Evolutionary conservation across 2,113 vertebrate species (phyloP), one percentile per base, ranked within the genome.

Genomic region (Strix aluco): DNA sequence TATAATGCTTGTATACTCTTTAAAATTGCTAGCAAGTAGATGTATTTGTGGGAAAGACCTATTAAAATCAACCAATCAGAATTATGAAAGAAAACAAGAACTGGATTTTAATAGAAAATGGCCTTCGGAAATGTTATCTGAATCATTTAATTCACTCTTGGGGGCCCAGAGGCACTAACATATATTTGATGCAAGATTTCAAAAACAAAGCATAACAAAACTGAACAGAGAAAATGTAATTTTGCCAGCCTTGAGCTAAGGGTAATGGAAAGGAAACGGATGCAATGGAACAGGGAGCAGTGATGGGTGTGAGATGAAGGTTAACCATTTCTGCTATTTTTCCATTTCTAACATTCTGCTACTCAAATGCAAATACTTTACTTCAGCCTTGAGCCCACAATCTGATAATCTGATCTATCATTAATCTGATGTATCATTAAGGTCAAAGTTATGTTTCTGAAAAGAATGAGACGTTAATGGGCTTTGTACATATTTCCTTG

Each of bases 131-230:
- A 70, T 52, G 30, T 65, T 90, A 77, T 54, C 77, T 81, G 77
- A 71, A 58, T 84, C 49, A 77, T 94, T 90, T 94, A 86, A 82
- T 91, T 93, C 92, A 77, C 81, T 86, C 66, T 77, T 78, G 95
- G 87, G 46, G 46, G 49, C 40, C 61, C 5, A 46, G 18, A 88
- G 67, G 57, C 29, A 58, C 20, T 87, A 81, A 66, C 5, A 13
- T 36, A 10, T 15, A 54, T 78, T 80, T 91, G 59, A 78, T n/a
- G 23, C 55, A 83, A 91, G 75, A 66, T 38, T 86, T 83, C 38
- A 57, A 90, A 90, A 91, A 8, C 21, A 67, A 88, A 79, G 23
- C 34, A n/a, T 49, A 88, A 85, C 19, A 84, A 77, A 90, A 86
- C 40, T 19, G 26, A 96, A 36, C 22, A 90, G 58, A 78, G 62